These are phyloP conservation scores for Invenusta paracnida DNA, from an alignment of 2,888 invertebrate genomes.

Conservation along the genomic window DNA sequence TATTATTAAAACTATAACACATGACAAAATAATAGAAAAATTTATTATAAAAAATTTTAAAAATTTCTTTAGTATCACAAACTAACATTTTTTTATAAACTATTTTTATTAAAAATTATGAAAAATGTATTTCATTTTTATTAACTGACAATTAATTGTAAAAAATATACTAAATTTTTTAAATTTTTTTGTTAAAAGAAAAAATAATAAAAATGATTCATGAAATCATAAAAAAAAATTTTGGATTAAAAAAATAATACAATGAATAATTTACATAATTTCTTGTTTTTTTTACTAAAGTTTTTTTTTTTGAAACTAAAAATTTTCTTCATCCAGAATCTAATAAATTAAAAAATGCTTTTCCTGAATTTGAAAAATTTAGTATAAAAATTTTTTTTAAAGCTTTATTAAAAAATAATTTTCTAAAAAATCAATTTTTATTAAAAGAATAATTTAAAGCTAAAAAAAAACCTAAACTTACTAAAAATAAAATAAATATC, in stretches of 20 bases:
- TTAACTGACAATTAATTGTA: background rate
- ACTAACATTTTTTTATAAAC: background rate
- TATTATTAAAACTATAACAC: background rate
- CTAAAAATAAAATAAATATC: slow-evolving; percentile 25
- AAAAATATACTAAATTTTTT: background rate
- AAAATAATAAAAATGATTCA: slow-evolving; percentile 19
- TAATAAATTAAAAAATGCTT: slow-evolving; percentile 13
- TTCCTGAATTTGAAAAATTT: slow-evolving; percentile 25
- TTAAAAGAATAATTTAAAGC: slow-evolving; percentile 9
- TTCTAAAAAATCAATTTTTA: slow-evolving; percentile 21
- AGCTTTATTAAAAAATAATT: slow-evolving; percentile 20
- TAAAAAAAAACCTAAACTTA: slow-evolving; percentile 17
- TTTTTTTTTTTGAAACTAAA: background rate
- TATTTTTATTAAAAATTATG: background rate
- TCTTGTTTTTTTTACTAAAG: slow-evolving; percentile 20
- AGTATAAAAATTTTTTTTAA: slow-evolving; percentile 25
- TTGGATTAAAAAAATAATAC: slow-evolving; percentile 5
- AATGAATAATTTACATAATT: background rate
- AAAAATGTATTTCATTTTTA: background rate
- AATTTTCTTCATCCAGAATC: slow-evolving; percentile 40
- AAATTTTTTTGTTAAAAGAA: background rate
- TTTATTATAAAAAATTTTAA: slow-evolving; percentile 24
- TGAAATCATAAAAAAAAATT: background rate
- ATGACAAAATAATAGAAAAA: background rate
- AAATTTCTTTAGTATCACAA: slow-evolving; percentile 32